Conservation (phyloP, 2,113 vertebrate species). For the Guaruba guarouba region DNA sequence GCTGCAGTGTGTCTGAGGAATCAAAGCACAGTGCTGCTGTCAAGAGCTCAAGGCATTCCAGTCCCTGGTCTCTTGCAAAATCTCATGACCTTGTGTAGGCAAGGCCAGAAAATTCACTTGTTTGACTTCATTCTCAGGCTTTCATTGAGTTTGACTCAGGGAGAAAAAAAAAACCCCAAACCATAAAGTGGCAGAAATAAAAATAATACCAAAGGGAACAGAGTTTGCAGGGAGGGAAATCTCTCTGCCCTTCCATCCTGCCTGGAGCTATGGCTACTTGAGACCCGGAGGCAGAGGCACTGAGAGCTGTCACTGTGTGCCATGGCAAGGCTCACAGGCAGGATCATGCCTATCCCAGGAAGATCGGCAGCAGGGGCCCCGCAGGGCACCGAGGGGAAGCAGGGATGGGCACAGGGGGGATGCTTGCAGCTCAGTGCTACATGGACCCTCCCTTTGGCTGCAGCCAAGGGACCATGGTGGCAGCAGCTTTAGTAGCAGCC, state of each 20-base stretch:
- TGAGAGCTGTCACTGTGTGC: neutral
- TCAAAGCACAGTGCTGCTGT: neutral
- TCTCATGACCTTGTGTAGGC: conserved; percentile 8
- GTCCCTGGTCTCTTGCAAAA: conserved; percentile 31
- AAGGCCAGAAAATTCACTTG: conserved; percentile 49
- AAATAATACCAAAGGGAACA: neutral
- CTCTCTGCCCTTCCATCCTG: neutral
- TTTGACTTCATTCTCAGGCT: conserved; percentile 54
- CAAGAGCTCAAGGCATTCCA: neutral
- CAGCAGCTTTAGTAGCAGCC: neutral
- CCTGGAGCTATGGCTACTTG: accelerated
- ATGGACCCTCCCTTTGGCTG: neutral
- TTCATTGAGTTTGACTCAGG: neutral
- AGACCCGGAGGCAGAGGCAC: neutral
- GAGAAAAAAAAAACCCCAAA: neutral
- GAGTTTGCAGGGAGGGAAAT: neutral
- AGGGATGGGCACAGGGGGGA: neutral
- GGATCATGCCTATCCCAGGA: neutral
- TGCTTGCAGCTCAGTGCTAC: neutral
- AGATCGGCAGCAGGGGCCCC: neutral
- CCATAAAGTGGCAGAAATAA: neutral
- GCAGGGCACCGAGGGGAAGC: neutral
- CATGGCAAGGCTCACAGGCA: neutral
- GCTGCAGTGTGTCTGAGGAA: neutral
- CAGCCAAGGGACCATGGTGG: neutral